A percentile compares a stretch with the other conserved stretches of the same genome.
These are phyloP conservation scores for Bedellia somnulentella DNA, from an alignment of 2,888 invertebrate species.

Conservation along the genomic window DNA sequence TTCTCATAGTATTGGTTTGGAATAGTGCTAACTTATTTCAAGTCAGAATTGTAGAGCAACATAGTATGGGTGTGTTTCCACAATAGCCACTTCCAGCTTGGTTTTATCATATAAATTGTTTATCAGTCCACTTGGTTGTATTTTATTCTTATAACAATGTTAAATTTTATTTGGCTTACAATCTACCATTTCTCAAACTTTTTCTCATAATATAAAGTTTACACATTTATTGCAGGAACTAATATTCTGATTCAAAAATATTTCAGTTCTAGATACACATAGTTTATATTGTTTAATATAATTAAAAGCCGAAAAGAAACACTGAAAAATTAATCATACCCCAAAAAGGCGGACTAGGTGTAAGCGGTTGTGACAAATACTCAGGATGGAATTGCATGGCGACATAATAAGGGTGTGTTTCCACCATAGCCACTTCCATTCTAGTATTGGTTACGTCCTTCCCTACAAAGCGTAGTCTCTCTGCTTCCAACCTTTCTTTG, in stretches of 20 bases:
- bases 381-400: constrained; percentile 98
- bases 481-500: constrained; percentile 73
- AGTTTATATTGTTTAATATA: no score
- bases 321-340: constrained; percentile 30
- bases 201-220: no score
- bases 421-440: constrained; percentile 93
- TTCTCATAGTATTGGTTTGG: background rate
- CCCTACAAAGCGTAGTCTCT: constrained; percentile 88
- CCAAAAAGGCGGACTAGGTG: constrained; percentile 93
- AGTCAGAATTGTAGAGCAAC: constrained; percentile 98
- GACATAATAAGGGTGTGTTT: constrained; percentile 89
- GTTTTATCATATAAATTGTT: constrained; percentile 76
- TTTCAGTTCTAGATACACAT: no score
- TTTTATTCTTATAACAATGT: no score
- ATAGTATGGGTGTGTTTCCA: constrained; percentile 88
- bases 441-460: constrained; percentile 79
- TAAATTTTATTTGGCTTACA: no score
- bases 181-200: no score
- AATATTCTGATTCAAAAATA: no score
- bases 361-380: constrained; percentile 87
- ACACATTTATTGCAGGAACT: no score
- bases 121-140: constrained; percentile 88
- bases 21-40: constrained; percentile 42
- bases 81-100: constrained; percentile 91
- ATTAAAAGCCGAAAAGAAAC: no score